These are phyloP conservation scores for Pseudomyrmex cubaensis DNA, from an alignment of 1,140 invertebrate species.

Conservation along the genomic window DNA sequence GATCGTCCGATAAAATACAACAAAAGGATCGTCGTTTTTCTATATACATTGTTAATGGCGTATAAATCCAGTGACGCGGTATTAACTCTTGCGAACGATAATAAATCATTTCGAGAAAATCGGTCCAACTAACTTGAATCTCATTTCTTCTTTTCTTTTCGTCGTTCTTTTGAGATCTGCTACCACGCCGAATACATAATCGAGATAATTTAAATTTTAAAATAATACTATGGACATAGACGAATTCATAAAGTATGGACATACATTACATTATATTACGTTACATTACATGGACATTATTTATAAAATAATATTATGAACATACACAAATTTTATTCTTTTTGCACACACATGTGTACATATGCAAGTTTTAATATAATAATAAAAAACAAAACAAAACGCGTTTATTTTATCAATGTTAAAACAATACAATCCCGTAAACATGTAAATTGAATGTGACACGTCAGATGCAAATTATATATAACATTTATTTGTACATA, in stretches of 20 bases:
- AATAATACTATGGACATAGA: background rate
- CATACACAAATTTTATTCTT: background rate
- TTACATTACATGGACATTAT: too few relatives aligned
- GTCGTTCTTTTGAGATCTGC: slow-evolving; percentile 8
- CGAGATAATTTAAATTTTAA: slow-evolving; percentile 12
- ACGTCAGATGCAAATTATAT: too few relatives aligned
- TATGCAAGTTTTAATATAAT: too few relatives aligned
- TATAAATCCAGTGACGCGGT: slow-evolving; percentile 18
- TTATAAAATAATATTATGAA: background rate
- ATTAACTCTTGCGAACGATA: slow-evolving; percentile 30
- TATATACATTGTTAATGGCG: background rate
- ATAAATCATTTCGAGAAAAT: slow-evolving; percentile 44
- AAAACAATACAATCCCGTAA: too few relatives aligned
- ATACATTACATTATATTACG: background rate
- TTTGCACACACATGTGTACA: background rate
- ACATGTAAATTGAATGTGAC: too few relatives aligned
- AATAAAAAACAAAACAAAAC: too few relatives aligned
- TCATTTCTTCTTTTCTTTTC: background rate
- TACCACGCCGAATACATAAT: background rate
- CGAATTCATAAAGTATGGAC: background rate
- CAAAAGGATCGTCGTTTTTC: slow-evolving; percentile 15
- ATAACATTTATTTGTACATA: too few relatives aligned
- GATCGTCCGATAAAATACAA: slow-evolving; percentile 8
- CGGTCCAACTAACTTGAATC: background rate
- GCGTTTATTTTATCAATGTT: too few relatives aligned